Percentiles rank a stretch among this genome's conserved stretches.
phyloP scores from a whole-genome alignment of 2,797 vertebrate genomes.

The Chiloscyllium punctatum region DNA sequence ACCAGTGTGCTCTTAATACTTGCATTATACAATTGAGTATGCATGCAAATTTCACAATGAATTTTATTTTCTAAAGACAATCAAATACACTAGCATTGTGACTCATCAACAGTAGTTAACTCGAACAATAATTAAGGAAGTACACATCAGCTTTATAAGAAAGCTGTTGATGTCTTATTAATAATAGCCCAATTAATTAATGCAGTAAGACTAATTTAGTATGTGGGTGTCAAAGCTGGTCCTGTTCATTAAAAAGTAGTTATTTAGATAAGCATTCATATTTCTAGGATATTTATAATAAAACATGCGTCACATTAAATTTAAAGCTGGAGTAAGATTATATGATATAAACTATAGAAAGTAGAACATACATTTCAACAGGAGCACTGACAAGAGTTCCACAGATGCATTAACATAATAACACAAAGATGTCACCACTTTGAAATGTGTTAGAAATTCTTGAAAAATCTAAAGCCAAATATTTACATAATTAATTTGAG shows the following conservation, averaged over 20 bases:
- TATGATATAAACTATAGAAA: not conserved
- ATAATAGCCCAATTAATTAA: no score
- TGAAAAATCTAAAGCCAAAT: not conserved
- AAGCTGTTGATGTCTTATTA: not conserved
- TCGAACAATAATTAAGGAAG: not conserved
- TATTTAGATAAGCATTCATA: not conserved
- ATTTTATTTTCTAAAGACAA: not conserved
- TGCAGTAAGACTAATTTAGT: not conserved
- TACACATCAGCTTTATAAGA: not conserved
- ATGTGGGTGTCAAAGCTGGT: not conserved
- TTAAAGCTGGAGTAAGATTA: not conserved
- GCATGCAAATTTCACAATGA: not conserved
- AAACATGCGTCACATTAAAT: not conserved
- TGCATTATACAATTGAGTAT: not conserved
- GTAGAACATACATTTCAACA: not conserved
- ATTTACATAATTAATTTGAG: not conserved
- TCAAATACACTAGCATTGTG: not conserved
- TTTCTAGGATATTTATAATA: not conserved
- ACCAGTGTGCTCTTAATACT: not conserved
- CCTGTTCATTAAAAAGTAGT: not conserved
- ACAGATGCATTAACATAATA: not conserved
- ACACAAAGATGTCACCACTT: no score
- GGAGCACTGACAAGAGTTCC: not conserved
- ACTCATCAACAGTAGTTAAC: not conserved
- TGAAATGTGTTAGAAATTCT: no score